Percentiles rank a stretch among this genome's conserved stretches.
phyloP scores from a whole-genome alignment of 2,888 invertebrate species.

The Drosophila mercatorum region DNA sequence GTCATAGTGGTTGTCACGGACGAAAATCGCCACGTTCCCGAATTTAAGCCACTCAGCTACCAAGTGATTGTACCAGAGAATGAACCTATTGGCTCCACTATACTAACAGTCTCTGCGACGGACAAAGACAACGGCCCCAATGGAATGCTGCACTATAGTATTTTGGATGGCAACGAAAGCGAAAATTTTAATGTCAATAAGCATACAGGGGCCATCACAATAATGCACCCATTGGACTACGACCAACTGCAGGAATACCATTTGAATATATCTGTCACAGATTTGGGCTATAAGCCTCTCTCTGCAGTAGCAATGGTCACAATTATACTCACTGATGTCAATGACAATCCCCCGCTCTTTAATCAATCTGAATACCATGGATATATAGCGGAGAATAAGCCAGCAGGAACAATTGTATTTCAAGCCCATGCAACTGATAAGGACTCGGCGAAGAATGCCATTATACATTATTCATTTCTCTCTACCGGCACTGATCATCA shows the following conservation, averaged over 20 bases:
- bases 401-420: slow-evolving; percentile 90
- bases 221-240: slow-evolving; percentile 92
- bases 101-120: slow-evolving; percentile 92
- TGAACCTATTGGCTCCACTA: slow-evolving; percentile 93
- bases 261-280: slow-evolving; percentile 94
- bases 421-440: slow-evolving; percentile 92
- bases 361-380: slow-evolving; percentile 91
- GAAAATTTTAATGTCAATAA: slow-evolving; percentile 92
- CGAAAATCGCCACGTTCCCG: slow-evolving; percentile 92
- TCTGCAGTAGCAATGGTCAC: slow-evolving; percentile 92
- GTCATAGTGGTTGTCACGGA: slow-evolving; percentile 93
- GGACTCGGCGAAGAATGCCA: slow-evolving; percentile 94
- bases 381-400: slow-evolving; percentile 92
- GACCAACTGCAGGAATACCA: slow-evolving; percentile 93
- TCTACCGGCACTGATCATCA: slow-evolving; percentile 90
- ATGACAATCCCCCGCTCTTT: slow-evolving; percentile 96
- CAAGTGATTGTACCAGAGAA: slow-evolving; percentile 97
- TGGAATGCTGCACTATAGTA: slow-evolving; percentile 93
- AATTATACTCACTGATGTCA: slow-evolving; percentile 95
- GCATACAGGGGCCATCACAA: slow-evolving; percentile 91
- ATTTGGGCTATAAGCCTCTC: slow-evolving; percentile 92
- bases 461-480: slow-evolving; percentile 91
- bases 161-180: slow-evolving; percentile 92
- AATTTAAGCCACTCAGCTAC: slow-evolving; percentile 93
- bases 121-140: slow-evolving; percentile 96